phyloP scores from a whole-genome alignment of 2,113 vertebrate genomes.

The Myiozetetes cayanensis region DNA sequence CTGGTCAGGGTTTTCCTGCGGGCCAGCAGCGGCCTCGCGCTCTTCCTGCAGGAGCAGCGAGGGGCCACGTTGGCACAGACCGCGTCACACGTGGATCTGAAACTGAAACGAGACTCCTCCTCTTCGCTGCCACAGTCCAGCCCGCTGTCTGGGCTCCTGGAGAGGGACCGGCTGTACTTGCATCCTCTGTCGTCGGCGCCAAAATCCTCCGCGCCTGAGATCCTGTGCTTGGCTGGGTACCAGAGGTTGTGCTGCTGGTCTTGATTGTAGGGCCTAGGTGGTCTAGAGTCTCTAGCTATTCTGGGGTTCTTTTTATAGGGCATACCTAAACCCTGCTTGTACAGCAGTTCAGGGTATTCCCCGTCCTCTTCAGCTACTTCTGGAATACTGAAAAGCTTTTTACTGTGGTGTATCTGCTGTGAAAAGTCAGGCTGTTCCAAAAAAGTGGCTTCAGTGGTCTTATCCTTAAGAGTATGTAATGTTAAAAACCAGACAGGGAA shows the following conservation, averaged over 20 bases:
- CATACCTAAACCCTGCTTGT: conserved; percentile 62
- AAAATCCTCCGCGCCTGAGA: conserved; percentile 64
- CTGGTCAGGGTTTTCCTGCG: conserved; percentile 88
- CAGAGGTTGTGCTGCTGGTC: conserved; percentile 63
- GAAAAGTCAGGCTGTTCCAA: conserved; percentile 85
- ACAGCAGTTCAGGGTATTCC: conserved; percentile 56
- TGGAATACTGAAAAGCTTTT: conserved; percentile 95
- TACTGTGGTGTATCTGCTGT: conserved; percentile 83
- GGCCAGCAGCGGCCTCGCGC: conserved; percentile 75
- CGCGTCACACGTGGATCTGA: conserved; percentile 54
- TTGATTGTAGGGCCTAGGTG: conserved; percentile 56
- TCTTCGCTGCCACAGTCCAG: conserved; percentile 96
- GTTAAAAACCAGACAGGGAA: conserved; percentile 72
- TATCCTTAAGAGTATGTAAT: conserved; percentile 79
- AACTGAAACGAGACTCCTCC: conserved; percentile 76
- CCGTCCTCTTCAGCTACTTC: conserved; percentile 93
- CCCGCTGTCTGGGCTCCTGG: conserved; percentile 94
- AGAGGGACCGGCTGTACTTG: conserved; percentile 71
- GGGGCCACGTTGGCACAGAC: conserved; percentile 41
- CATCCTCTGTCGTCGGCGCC: conserved; percentile 69
- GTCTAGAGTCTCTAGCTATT: conserved; percentile 9
- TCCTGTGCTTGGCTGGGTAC: conserved; percentile 60
- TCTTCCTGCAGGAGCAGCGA: conserved; percentile 68
- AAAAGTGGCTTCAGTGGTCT: conserved; percentile 79
- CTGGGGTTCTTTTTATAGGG: conserved; percentile 17